These are phyloP conservation scores for Goniozus legneri DNA, from an alignment of 1,140 invertebrate species.

Conservation along the genomic window DNA sequence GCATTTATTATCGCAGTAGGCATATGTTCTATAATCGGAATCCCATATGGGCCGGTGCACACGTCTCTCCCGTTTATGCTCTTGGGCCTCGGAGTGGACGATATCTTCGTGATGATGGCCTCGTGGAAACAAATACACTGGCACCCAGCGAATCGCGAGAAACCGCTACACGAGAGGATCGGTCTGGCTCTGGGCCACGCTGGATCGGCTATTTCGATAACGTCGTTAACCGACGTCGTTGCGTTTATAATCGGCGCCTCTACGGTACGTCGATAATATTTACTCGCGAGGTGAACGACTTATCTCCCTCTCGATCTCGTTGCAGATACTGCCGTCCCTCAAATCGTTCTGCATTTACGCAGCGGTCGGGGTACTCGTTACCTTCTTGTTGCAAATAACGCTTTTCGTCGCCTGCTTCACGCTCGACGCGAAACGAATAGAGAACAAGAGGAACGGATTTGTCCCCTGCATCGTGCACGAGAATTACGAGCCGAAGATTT, in stretches of 20 bases:
- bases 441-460: constrained; percentile 63
- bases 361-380: constrained; percentile 67
- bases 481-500: constrained; percentile 45
- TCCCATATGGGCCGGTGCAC: constrained; percentile 79
- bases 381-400: constrained; percentile 72
- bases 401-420: constrained; percentile 76
- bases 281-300: constrained; percentile 17
- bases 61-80: constrained; percentile 77
- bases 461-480: constrained; percentile 67
- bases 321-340: constrained; percentile 69
- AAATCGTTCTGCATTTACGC: constrained; percentile 75
- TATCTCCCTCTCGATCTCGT: no score
- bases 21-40: constrained; percentile 68
- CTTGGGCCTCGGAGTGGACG: constrained; percentile 76
- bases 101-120: constrained; percentile 79
- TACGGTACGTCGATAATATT: constrained; percentile 50
- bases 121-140: constrained; percentile 62
- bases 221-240: constrained; percentile 78
- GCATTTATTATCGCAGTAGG: constrained; percentile 72
- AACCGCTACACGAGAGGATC: constrained; percentile 60
- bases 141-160: constrained; percentile 48
- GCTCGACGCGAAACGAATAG: constrained; percentile 65
- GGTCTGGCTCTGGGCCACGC: constrained; percentile 72
- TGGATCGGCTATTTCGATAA: constrained; percentile 79
- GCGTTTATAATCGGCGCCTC: constrained; percentile 72